Base-by-base conservation (phyloP, 2,797 vertebrate genomes). In the Triplophysa bombifrons region DNA sequence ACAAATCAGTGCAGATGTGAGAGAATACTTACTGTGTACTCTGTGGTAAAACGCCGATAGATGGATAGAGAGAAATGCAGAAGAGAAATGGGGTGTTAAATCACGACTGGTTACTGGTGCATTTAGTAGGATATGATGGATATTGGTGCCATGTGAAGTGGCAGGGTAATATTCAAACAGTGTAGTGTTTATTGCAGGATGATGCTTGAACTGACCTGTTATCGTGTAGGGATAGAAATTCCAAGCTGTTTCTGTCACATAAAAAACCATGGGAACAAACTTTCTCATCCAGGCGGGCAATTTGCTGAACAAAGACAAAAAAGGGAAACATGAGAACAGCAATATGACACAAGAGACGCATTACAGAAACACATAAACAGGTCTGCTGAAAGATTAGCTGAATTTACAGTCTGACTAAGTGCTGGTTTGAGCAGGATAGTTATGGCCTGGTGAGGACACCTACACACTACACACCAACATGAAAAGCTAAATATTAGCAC, bases 171-270 rank as follows among this genome's bases (percentile, higher is more conserved):
- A 34, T 71, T 66, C 13, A 81, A 76, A 58, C 6, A 53, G 16
- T 51, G 27, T 16, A 50, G 56, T 76, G 50, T 72, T 50, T 73
- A 50, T 63, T 30, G 34, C 13, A 50, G 27, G 5, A 56, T 10
- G 20, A 60, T 50, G 4, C 13, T 67, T 61, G 30, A 72, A 74
- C 87, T 82, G 66, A 91, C 91, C 94, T 89, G 95, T 95, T 78
- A 95, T 88, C 20, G 95, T 95, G 88, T 89, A 93, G 0, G 95
- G 95, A 83, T 95, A 95, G 86, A 94, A 94, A 88, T 95, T 95
- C 94, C 94, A 95, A 83, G 95, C 93, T 66, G 91, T 95, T 85
- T 95, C 95, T 17, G 92, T 95, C 87, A 95, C 88, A 2, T 95
- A 95, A 87, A 95, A 95, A 82, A 93, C 82, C 75, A 91, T 90